These are phyloP conservation scores for Brachionus koreanus DNA, from an alignment of 1,140 invertebrate genomes.

Conservation along the genomic window DNA sequence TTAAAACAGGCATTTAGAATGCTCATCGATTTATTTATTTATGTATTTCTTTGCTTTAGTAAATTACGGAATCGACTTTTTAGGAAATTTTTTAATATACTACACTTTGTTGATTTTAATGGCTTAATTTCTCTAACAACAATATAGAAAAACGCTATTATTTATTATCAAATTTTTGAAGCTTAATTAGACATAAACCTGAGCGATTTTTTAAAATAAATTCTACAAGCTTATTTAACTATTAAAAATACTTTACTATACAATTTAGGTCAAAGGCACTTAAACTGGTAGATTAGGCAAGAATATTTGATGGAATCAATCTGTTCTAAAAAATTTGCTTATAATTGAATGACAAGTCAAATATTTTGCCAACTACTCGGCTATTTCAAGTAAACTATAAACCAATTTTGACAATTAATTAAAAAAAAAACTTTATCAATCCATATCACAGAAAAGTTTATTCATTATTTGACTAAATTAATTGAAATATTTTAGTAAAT, in stretches of 20 bases:
- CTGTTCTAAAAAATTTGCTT: neutral
- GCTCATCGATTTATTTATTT: neutral
- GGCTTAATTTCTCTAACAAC: neutral
- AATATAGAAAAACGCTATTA: neutral
- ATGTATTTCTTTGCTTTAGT: neutral
- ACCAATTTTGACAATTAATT: neutral
- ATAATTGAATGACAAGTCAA: neutral
- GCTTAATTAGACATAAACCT: neutral
- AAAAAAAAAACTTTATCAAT: neutral
- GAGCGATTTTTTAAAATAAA: neutral
- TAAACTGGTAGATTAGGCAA: neutral
- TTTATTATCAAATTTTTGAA: neutral
- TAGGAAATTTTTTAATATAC: neutral
- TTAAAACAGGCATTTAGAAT: too few relatives aligned
- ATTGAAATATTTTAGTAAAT: neutral
- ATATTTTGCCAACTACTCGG: neutral
- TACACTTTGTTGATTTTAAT: neutral
- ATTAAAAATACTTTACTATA: neutral
- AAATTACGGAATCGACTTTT: neutral
- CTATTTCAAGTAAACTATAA: neutral
- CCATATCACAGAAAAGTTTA: neutral
- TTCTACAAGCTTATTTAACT: neutral
- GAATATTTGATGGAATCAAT: neutral
- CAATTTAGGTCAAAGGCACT: neutral
- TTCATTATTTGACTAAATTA: neutral